Conservation (phyloP, 2,113 vertebrate species). For the Rhinopomastus cyanomelas region DNA sequence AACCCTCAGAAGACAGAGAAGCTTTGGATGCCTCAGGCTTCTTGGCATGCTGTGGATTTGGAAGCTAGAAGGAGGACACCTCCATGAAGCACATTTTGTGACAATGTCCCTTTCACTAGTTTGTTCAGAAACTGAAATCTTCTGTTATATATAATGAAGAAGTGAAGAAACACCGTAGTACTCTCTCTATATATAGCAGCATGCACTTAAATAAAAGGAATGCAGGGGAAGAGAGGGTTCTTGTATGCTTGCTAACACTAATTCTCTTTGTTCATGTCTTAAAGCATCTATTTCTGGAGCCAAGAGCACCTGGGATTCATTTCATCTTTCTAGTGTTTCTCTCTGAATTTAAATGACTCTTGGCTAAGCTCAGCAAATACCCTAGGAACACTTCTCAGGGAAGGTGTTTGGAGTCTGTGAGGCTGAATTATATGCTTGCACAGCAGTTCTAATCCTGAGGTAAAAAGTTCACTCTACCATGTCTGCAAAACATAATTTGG, state of each 20-base stretch:
- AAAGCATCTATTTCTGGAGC: constrained; percentile 34
- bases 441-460: constrained; percentile 35
- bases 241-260: constrained; percentile 13
- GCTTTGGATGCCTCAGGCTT: not conserved
- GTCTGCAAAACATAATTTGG: not conserved
- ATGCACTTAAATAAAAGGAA: not conserved
- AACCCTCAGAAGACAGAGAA: not conserved
- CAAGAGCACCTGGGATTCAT: constrained; percentile 50
- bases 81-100: not conserved
- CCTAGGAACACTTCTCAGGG: constrained; percentile 13
- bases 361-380: constrained; percentile 36
- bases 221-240: not conserved
- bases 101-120: not conserved
- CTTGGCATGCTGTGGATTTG: not conserved
- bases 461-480: not conserved
- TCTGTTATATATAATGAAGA: not conserved
- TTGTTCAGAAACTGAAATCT: not conserved
- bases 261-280: constrained; percentile 35
- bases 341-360: constrained; percentile 53
- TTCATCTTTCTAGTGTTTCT: constrained; percentile 48
- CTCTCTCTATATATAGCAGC: not conserved
- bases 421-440: constrained; percentile 47
- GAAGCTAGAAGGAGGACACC: not conserved
- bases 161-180: not conserved
- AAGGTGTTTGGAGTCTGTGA: not conserved